Conservation (phyloP, 2,113 vertebrate genomes). For the Amphilophus citrinellus region DNA sequence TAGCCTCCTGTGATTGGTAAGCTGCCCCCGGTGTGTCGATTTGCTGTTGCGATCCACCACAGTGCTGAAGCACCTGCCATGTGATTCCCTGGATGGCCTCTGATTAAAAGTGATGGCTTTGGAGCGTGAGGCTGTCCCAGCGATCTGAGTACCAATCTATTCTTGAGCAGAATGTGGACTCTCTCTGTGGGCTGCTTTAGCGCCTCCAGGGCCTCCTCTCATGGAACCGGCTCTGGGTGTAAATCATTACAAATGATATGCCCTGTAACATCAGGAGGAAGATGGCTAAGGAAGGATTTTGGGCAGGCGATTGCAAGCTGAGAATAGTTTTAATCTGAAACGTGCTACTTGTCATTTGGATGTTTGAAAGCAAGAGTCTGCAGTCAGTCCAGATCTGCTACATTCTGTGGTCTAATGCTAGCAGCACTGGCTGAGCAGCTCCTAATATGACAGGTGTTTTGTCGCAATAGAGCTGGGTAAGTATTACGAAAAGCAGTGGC, state of each 20-base stretch:
- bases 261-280: conserved; percentile 71
- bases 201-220: conserved; percentile 68
- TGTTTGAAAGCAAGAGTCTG: conserved; percentile 70
- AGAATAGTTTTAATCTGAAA: conserved; percentile 67
- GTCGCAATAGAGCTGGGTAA: conserved; percentile 12
- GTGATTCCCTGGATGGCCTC: conserved; percentile 66
- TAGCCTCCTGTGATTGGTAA: conserved; percentile 61
- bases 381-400: conserved; percentile 38
- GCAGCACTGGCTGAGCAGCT: conserved; percentile 31
- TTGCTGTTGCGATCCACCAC: conserved; percentile 72
- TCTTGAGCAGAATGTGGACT: conserved; percentile 56
- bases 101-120: conserved; percentile 84
- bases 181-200: conserved; percentile 60
- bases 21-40: conserved; percentile 65
- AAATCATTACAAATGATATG: conserved; percentile 84
- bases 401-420: conserved; percentile 49
- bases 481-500: conserved; percentile 15
- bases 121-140: conserved; percentile 72
- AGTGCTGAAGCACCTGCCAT: conserved; percentile 72
- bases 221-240: conserved; percentile 71
- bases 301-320: conserved; percentile 32
- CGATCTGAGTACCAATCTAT: conserved; percentile 76
- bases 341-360: conserved; percentile 71
- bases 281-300: conserved; percentile 54
- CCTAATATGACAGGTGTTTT: conserved; percentile 40